Evolutionary conservation across 1,140 invertebrate genomes (phyloP).

Genomic region (Drosophila kikkawai): DNA sequence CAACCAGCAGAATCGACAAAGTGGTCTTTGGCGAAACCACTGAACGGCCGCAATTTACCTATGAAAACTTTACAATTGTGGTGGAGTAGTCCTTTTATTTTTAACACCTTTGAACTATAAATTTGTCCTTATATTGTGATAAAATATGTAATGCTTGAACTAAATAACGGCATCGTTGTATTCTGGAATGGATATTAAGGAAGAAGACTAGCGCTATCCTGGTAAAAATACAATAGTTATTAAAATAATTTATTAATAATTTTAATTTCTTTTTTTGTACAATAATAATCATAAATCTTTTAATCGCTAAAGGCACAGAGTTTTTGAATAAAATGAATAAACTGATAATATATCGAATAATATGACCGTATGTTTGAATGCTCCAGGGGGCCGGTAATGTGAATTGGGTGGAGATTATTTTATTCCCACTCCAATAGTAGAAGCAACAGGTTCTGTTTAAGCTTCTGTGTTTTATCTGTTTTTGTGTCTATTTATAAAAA

Average conservation of each 20-base stretch:
- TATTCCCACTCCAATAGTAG: not conserved
- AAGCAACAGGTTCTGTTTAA: constrained; percentile 30
- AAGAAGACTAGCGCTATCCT: not conserved
- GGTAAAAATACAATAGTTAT: not conserved
- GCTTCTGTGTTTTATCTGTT: not conserved
- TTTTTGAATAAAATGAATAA: not conserved
- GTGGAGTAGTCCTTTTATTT: constrained; percentile 9
- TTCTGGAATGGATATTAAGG: not conserved
- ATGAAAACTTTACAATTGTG: constrained; percentile 39
- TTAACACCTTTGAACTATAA: not conserved
- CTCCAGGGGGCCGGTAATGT: constrained; percentile 1
- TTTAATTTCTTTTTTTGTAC: not conserved
- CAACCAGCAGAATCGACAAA: constrained; percentile 71
- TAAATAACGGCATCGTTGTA: not conserved
- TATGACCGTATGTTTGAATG: not conserved
- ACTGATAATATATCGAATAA: constrained; percentile 3
- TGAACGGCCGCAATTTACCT: constrained; percentile 25
- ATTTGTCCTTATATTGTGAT: not conserved
- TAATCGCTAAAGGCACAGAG: not conserved
- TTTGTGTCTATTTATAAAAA: constrained; percentile 2
- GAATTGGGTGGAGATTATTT: constrained; percentile 8
- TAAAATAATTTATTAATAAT: not conserved
- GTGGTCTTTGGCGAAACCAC: constrained; percentile 44
- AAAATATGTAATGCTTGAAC: not conserved
- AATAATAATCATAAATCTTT: not conserved